Percentiles rank a stretch among this genome's conserved stretches.
phyloP scores from a whole-genome alignment of 2,797 vertebrate species.

The Dallia pectoralis region DNA sequence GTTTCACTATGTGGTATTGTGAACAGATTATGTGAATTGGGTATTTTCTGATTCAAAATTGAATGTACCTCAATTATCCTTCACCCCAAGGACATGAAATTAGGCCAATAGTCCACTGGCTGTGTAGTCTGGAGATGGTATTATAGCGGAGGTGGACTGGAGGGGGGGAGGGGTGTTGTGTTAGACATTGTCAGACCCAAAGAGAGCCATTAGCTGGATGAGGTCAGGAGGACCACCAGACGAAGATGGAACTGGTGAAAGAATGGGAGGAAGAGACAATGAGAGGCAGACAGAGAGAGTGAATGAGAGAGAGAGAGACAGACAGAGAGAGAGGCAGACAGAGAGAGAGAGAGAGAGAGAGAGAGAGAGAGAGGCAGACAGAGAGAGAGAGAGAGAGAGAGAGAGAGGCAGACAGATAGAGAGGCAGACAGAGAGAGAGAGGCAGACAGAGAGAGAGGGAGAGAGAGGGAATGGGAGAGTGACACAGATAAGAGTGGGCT shows the following conservation, averaged over 20 bases:
- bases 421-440: conserved; percentile 1
- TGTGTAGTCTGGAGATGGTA: conserved; percentile 21
- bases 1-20: too few species aligned
- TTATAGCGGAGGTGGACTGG: conserved; percentile 30
- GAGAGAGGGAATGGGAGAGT: background rate
- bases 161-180: conserved; percentile 14
- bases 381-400: background rate
- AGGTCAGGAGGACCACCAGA: conserved; percentile 48
- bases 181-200: conserved; percentile 28
- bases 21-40: too few species aligned
- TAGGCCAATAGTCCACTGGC: conserved; percentile 1
- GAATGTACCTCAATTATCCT: background rate
- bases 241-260: conserved; percentile 33
- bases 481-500: background rate
- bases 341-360: too few species aligned
- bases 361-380: conserved; percentile 4
- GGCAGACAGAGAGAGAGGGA: background rate
- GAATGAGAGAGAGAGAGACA: background rate
- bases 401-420: background rate
- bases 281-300: background rate
- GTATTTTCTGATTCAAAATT: background rate
- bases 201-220: conserved; percentile 39
- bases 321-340: background rate
- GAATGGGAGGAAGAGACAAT: too few species aligned
- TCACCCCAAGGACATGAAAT: conserved; percentile 32